Evolutionary conservation across 1,140 invertebrate genomes (phyloP).

Genomic region (Brachionus plicatilis): DNA sequence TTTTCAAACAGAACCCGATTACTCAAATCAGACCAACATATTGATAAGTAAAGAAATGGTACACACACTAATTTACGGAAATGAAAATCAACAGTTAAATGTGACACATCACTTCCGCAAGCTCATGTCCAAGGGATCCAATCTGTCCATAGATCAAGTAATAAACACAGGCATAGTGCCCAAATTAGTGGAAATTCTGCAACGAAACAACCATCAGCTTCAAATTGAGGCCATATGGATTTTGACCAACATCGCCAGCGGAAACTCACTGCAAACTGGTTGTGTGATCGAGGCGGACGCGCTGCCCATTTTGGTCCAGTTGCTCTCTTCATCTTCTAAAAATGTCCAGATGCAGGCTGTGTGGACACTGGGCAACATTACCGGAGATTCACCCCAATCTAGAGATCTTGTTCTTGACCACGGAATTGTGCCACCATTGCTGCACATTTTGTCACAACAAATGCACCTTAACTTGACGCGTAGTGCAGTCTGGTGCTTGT

Average conservation of each 20-base stretch:
- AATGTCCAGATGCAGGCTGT: conserved; percentile 89
- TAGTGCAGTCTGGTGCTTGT: conserved; percentile 95
- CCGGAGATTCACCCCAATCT: conserved; percentile 86
- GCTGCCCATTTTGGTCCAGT: conserved; percentile 79
- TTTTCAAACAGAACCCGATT: background rate
- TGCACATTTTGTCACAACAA: conserved; percentile 75
- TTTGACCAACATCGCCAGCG: conserved; percentile 91
- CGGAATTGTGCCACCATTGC: conserved; percentile 76
- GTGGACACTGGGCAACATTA: conserved; percentile 93
- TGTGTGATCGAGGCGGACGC: conserved; percentile 89
- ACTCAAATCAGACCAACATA: conserved; percentile 40
- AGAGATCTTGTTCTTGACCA: conserved; percentile 80
- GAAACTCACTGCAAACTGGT: conserved; percentile 84
- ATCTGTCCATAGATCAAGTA: conserved; percentile 97
- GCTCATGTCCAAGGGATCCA: conserved; percentile 85
- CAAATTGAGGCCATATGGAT: conserved; percentile 97
- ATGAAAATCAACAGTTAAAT: conserved; percentile 71
- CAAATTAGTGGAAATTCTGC: conserved; percentile 85
- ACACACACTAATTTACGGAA: conserved; percentile 72
- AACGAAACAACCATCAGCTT: conserved; percentile 73
- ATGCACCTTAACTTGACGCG: conserved; percentile 81
- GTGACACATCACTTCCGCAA: conserved; percentile 93
- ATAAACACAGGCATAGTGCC: conserved; percentile 91
- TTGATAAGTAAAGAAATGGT: conserved; percentile 68
- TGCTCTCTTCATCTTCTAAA: conserved; percentile 72